Evolutionary conservation across 2,797 vertebrate species (phyloP), one percentile per base, ranked within the genome.

Genomic region (Catostomus latipinnis): DNA sequence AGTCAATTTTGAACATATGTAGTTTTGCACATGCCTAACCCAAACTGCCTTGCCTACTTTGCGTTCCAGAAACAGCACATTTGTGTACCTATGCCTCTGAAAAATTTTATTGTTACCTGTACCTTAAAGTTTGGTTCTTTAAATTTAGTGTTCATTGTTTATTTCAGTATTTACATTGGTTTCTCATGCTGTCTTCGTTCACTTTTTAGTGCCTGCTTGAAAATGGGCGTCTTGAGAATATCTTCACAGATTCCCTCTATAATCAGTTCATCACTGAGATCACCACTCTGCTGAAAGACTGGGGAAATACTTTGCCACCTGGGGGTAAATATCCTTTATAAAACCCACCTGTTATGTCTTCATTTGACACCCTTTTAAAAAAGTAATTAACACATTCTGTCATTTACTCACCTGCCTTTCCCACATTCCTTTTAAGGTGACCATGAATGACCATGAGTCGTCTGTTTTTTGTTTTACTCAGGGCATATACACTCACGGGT

Each of bases 181-280:
- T 82, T 85, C 88, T 87, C 87, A 86, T 4, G 8, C 5, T 58
- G 16, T 22, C 34, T 14, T 73, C 1, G 50, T 2, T 9, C 4
- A 10, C 50, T 46, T 68, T 82, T 16, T 89, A 98, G 98, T 95
- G 96, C 93, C 95, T 99, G 81, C 98, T 99, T 91, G 94, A 96
- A 91, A 96, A 97, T 87, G 97, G 96, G 85, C 95, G 96, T 84
- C 96, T 97, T 90, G 96, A 99, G 91, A 99, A 99, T 91, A 98
- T 99, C 94, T 99, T 99, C 87, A 98, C 95, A 7, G 98, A 99
- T 83, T 91, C 94, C 85, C 95, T 96, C 88, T 99, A 97, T 90
- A 94, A 91, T 72, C 90, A 89, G 86, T 98, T 99, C 93, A 95
- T 95, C 88, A 88, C 93, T 60, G 96, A 98, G 88, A 95, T 99